Percentiles rank a stretch among this genome's conserved stretches.
Conservation (phyloP, 2,888 invertebrate species). For the Julus scandinavius region DNA sequence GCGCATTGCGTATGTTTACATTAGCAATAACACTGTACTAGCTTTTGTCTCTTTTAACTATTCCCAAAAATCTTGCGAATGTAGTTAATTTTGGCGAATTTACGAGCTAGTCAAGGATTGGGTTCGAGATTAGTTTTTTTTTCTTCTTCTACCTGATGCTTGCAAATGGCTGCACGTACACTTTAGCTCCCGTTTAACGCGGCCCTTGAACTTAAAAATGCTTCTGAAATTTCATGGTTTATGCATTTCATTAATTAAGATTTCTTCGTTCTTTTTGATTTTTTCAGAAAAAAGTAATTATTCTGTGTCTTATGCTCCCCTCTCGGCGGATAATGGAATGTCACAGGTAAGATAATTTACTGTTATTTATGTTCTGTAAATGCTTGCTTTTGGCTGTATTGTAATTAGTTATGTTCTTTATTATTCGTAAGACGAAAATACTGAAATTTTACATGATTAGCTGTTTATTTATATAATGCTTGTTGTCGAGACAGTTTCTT, state of each 20-base stretch:
- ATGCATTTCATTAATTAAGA: not conserved
- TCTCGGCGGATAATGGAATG: conserved; percentile 57
- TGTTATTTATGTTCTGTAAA: not conserved
- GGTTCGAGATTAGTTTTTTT: not conserved
- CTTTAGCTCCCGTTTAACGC: not conserved
- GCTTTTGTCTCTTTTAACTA: conserved; percentile 6
- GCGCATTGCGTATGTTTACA: conserved; percentile 18
- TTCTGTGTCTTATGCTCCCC: conserved; percentile 56
- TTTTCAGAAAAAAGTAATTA: conserved; percentile 72
- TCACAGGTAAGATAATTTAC: conserved; percentile 55
- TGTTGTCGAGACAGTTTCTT: too few species aligned
- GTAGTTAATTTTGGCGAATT: not conserved
- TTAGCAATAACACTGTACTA: conserved; percentile 31
- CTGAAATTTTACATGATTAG: not conserved
- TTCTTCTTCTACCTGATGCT: conserved; percentile 61
- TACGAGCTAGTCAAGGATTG: not conserved
- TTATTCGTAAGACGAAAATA: not conserved
- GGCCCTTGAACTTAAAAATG: conserved; percentile 61
- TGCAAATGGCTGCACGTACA: not conserved
- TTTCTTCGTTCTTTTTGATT: conserved; percentile 57
- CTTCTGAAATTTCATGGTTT: conserved; percentile 66
- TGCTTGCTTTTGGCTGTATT: not conserved
- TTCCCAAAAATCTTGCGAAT: not conserved
- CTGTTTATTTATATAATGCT: too few species aligned
- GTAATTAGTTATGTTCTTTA: not conserved